Conservation (phyloP, 2,113 vertebrate genomes). For the Oplegnathus fasciatus region DNA sequence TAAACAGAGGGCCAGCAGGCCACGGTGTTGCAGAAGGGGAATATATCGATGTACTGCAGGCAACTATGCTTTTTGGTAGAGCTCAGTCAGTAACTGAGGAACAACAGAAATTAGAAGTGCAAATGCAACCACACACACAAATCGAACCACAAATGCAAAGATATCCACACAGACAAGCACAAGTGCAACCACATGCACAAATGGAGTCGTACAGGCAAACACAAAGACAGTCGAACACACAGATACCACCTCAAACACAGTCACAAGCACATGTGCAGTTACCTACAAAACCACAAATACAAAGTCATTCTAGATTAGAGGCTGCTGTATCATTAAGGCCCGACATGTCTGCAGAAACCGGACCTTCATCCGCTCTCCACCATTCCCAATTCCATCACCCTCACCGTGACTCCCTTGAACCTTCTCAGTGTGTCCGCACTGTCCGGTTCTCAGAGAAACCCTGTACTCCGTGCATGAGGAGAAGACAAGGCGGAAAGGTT, state of each 20-base stretch:
- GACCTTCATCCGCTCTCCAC: constrained; percentile 9
- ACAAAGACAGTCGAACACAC: constrained; percentile 30
- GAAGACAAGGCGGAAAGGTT: constrained; percentile 75
- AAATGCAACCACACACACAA: constrained; percentile 24
- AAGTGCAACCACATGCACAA: constrained; percentile 37
- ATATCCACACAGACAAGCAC: constrained; percentile 20
- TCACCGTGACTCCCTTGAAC: constrained; percentile 20
- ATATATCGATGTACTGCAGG: constrained; percentile 88
- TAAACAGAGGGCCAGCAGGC: constrained; percentile 9
- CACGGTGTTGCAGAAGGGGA: constrained; percentile 81
- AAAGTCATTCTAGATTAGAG: constrained; percentile 22
- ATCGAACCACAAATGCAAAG: constrained; percentile 38
- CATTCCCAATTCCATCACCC: constrained; percentile 41
- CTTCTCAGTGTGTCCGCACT: constrained; percentile 61
- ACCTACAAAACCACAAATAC: constrained; percentile 35
- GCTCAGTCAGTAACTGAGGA: constrained; percentile 34
- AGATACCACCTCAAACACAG: constrained; percentile 20
- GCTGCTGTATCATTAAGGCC: background rate
- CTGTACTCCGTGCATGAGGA: constrained; percentile 81
- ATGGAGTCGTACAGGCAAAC: constrained; percentile 39
- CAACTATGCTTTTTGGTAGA: constrained; percentile 70
- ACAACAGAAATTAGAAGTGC: constrained; percentile 44
- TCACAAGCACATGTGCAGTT: constrained; percentile 17
- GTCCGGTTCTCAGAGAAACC: constrained; percentile 82
- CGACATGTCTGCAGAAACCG: constrained; percentile 14